Base-by-base conservation (phyloP, 2,113 vertebrate genomes). In the Aegithalos caudatus region DNA sequence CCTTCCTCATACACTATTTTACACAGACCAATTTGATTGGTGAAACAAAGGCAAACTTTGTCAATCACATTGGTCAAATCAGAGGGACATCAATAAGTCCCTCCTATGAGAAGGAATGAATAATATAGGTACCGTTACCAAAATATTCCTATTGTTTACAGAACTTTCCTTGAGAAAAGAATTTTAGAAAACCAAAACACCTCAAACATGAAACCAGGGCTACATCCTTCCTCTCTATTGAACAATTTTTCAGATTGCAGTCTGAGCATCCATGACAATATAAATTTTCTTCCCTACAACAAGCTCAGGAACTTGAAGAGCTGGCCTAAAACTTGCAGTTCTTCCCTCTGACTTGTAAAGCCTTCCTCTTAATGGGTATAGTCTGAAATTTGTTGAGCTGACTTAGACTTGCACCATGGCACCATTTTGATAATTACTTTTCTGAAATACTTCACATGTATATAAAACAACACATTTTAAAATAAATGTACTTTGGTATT, bases 191-290 rank as follows among this genome's bases (percentile, higher is more conserved):
- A n/a, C n/a, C n/a, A n/a, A n/a, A n/a, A n/a, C n/a, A n/a, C n/a
- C n/a, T n/a, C n/a, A n/a, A n/a, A n/a, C n/a, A n/a, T n/a, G n/a
- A n/a, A n/a, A n/a, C n/a, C n/a, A n/a, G n/a, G n/a, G n/a, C n/a
- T n/a, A n/a, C n/a, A n/a, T n/a, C n/a, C n/a, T n/a, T n/a, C n/a
- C n/a, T n/a, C 9, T 44, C 51, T 57, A 47, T 14, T 8, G 29
- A 80, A 47, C 7, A 29, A 23, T 28, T 56, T 76, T 76, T 69
- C 18, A 10, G 48, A 35, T 13, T 82, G 22, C 8, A 72, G 13
- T 16, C 28, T 22, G 2, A 62, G 5, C 18, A 42, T 21, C 29
- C 47, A 38, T 9, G 11, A 48, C 20, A 70, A 73, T 0, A 0
- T 3, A 80, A n/a, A 6, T 38, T 62, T 73, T 37, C 11, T 45